Evolutionary conservation across 2,888 invertebrate genomes (phyloP), one percentile per base, ranked within the genome.

Genomic region (Phengaris arion): DNA sequence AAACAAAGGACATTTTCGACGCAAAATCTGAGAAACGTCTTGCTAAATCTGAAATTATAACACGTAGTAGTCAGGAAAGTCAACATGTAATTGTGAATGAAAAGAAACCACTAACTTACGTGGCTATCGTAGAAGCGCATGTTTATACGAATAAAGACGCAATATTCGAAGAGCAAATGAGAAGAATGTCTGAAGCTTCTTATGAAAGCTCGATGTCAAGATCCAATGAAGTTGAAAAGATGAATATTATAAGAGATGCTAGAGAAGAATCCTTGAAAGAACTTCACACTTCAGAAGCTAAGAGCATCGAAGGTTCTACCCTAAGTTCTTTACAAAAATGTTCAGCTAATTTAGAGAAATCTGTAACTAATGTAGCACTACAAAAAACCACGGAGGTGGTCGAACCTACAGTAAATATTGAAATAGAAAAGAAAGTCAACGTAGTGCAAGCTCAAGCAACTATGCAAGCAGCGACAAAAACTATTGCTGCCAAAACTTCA

Each of bases 41-140:
- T 10, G 7, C 46, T n/a, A 8, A 77, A 68, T 76, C 69, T 45
- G 76, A 77, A 70, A 72, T 68, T 2, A 68, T 74, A 5, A 76
- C 75, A 54, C 64, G 59, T 15, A 76, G 77, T 13, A 48, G 75
- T 59, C 73, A 76, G 22, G 69, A 74, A 15, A 68, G 75, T 74
- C 52, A 72, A 72, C 22, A 54, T 6, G 12, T 52, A 13, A 72
- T 35, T 4, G 12, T 35, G 76, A 77, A 70, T 68, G 77, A 79
- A 54, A 79, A 79, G 51, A 78, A 76, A 45, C 77, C 75, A n/a
- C 54, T 80, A 77, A 91, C 84, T 74, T 93, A 93, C 69, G 78
- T 91, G 68, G 93, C 92, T 2, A 86, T 89, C 55, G 92, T 93
- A n/a, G 91, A 93, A 79, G 84, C 93, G 6, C 93, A 93, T 76